A percentile compares a stretch with the other conserved stretches of the same genome.
Evolutionary conservation across 2,888 invertebrate genomes (phyloP).

Genomic region (Eristalinus sepulchralis): DNA sequence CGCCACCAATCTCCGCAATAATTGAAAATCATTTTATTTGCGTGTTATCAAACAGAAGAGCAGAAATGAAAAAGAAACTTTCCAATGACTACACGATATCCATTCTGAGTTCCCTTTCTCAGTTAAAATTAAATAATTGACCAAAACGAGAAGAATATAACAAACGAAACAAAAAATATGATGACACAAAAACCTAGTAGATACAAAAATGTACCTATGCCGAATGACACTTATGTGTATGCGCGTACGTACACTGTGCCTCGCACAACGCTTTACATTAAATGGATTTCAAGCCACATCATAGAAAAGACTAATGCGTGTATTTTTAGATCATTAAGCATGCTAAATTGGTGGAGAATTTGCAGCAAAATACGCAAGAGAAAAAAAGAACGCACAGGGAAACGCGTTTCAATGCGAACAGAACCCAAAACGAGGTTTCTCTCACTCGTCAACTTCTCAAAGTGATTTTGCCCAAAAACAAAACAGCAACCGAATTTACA

Average conservation of each 20-base stretch:
- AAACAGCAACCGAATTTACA: background rate
- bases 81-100: background rate
- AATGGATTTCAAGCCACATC: constrained; percentile 47
- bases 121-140: constrained; percentile 58
- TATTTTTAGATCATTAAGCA: constrained; percentile 69
- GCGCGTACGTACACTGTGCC: constrained; percentile 1
- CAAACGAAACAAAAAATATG: constrained; percentile 55
- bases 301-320: constrained; percentile 52
- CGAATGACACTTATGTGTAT: background rate
- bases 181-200: constrained; percentile 70
- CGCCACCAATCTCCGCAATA: background rate
- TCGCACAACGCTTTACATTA: constrained; percentile 41
- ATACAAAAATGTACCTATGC: constrained; percentile 44
- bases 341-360: constrained; percentile 66
- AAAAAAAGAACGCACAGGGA: constrained; percentile 7
- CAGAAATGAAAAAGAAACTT: background rate
- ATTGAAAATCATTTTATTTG: background rate
- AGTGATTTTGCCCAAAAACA: background rate
- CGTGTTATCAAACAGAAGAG: background rate
- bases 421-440: background rate
- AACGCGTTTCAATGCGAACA: background rate
- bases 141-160: constrained; percentile 26
- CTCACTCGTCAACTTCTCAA: background rate
- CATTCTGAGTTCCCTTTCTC: constrained; percentile 8
- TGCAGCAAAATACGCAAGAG: constrained; percentile 34